phyloP scores from a whole-genome alignment of 2,888 invertebrate species.

The Chrysomela aeneicollis region DNA sequence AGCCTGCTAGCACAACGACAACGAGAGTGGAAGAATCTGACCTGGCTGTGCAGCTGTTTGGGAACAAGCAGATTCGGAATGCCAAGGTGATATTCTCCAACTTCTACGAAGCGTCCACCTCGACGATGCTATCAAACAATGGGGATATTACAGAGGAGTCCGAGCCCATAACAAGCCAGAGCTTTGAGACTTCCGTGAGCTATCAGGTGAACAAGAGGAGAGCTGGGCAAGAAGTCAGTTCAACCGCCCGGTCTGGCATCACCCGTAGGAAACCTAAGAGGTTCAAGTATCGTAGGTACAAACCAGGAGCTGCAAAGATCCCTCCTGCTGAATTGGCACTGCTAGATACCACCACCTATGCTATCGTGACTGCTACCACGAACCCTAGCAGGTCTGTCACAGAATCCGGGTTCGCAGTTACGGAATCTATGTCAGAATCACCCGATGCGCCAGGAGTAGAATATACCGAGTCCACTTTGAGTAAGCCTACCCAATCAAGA shows the following conservation, averaged over 20 bases:
- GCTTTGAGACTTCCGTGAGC: constrained; percentile 51
- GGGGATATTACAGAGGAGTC: constrained; percentile 24
- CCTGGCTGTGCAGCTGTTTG: constrained; percentile 45
- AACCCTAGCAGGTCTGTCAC: too few species aligned
- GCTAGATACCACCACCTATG: too few species aligned
- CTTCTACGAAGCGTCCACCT: constrained; percentile 50
- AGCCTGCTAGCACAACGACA: constrained; percentile 31
- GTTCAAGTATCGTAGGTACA: neutral
- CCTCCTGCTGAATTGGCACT: constrained; percentile 17
- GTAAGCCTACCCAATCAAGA: too few species aligned
- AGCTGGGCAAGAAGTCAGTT: constrained; percentile 15
- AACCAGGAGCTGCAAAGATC: neutral
- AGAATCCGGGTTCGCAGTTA: too few species aligned
- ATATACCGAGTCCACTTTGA: neutral
- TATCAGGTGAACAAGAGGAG: constrained; percentile 62
- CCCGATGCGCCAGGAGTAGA: too few species aligned
- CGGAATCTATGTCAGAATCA: too few species aligned
- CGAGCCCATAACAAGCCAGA: constrained; percentile 37
- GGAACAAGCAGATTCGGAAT: constrained; percentile 27
- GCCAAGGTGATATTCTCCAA: constrained; percentile 53
- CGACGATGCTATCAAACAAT: constrained; percentile 29
- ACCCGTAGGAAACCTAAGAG: neutral
- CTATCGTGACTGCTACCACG: too few species aligned
- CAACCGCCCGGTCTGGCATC: constrained; percentile 2
- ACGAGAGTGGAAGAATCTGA: constrained; percentile 44